Evolutionary conservation across 2,113 vertebrate species (phyloP).

Genomic region (Pyxicephalus adspersus): DNA sequence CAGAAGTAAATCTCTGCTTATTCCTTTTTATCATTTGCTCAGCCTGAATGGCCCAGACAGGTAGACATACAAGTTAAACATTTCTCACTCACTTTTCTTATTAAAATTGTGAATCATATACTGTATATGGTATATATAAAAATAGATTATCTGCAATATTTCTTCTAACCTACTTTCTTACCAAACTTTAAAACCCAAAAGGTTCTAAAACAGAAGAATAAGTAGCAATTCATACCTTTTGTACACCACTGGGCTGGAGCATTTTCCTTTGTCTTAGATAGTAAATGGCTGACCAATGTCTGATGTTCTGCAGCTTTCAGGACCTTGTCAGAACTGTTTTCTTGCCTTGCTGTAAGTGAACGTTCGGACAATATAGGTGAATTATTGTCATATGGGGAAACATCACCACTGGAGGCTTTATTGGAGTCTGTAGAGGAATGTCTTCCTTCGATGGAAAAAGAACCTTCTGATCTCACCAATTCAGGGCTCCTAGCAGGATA

Average conservation of each 20-base stretch:
- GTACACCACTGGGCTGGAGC: slow-evolving; percentile 70
- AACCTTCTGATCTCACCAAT: slow-evolving; percentile 71
- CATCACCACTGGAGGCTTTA: slow-evolving; percentile 90
- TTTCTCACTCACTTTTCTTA: no score
- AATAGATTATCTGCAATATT: no score
- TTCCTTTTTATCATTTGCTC: no score
- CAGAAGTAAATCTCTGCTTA: no score
- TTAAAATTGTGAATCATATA: no score
- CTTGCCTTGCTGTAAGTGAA: slow-evolving; percentile 72
- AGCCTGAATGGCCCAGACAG: no score
- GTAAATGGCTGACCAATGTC: slow-evolving; percentile 68
- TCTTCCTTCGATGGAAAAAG: slow-evolving; percentile 80
- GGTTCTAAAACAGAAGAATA: neutral
- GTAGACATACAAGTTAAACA: no score
- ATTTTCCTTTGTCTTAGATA: slow-evolving; percentile 75
- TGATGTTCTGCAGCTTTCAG: slow-evolving; percentile 75
- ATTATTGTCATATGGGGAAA: slow-evolving; percentile 97
- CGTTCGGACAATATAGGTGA: slow-evolving; percentile 87
- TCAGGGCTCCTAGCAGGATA: slow-evolving; percentile 76
- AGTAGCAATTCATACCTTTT: slow-evolving; percentile 74
- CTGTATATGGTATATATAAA: no score
- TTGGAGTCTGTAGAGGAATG: slow-evolving; percentile 87
- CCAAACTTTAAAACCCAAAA: no score
- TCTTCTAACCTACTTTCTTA: no score
- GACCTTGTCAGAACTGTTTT: slow-evolving; percentile 71